These are phyloP conservation scores for Empidonax traillii DNA, from an alignment of 2,113 vertebrate species.

Conservation along the genomic window DNA sequence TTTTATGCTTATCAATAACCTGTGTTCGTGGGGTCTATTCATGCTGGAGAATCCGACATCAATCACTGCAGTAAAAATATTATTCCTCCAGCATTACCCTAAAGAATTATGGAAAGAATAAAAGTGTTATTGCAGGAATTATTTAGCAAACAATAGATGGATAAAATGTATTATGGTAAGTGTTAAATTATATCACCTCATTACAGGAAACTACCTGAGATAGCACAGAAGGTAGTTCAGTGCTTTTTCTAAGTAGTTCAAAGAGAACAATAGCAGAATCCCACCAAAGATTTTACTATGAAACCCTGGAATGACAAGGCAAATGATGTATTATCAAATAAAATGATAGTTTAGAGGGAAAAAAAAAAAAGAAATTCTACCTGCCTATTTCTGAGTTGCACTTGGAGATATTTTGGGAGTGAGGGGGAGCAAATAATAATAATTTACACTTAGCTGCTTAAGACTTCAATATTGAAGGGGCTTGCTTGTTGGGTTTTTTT, in stretches of 20 bases:
- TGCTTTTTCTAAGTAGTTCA: constrained; percentile 62
- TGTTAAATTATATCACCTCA: constrained; percentile 80
- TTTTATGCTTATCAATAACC: constrained; percentile 81
- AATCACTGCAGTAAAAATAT: constrained; percentile 78
- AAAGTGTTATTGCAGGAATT: constrained; percentile 82
- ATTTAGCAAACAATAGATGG: constrained; percentile 82
- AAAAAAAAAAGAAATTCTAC: neutral
- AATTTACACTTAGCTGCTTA: constrained; percentile 31
- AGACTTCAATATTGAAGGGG: neutral
- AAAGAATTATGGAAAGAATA: constrained; percentile 82
- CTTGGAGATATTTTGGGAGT: constrained; percentile 7
- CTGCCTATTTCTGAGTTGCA: constrained; percentile 36
- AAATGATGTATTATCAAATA: constrained; percentile 40
- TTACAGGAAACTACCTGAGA: constrained; percentile 71
- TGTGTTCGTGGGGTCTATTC: constrained; percentile 62
- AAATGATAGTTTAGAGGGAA: neutral
- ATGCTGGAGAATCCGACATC: constrained; percentile 67
- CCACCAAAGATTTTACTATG: constrained; percentile 56
- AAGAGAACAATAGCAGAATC: constrained; percentile 72
- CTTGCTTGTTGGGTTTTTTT: neutral
- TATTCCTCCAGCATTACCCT: constrained; percentile 71
- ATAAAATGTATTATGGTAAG: constrained; percentile 79
- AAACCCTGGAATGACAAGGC: constrained; percentile 19
- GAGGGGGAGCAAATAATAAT: neutral
- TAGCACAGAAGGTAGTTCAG: constrained; percentile 52